phyloP scores from a whole-genome alignment of 2,797 vertebrate genomes.

The Artibeus jamaicensis region DNA sequence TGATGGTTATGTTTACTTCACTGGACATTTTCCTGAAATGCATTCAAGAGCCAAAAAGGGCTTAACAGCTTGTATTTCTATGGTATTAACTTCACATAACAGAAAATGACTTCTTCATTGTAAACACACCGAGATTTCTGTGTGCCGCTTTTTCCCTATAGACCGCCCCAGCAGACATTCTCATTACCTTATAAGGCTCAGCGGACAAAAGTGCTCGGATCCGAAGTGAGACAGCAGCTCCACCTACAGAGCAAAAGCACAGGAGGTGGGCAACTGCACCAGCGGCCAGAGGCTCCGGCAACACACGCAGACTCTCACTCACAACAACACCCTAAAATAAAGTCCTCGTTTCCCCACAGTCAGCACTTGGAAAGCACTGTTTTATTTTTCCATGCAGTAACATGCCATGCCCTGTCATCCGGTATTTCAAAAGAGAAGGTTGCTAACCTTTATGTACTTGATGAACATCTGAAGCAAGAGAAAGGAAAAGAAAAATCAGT shows the following conservation, averaged over 20 bases:
- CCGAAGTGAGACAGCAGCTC: slow-evolving; percentile 97
- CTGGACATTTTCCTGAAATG: slow-evolving; percentile 24
- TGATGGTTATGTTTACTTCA: background rate
- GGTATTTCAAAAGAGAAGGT: slow-evolving; percentile 85
- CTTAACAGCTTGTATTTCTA: background rate
- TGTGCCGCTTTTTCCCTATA: background rate
- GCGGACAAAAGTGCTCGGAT: slow-evolving; percentile 98
- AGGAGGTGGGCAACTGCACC: slow-evolving; percentile 58
- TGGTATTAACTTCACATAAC: background rate
- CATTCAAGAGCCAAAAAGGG: background rate
- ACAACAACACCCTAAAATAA: slow-evolving; percentile 55
- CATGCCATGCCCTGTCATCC: slow-evolving; percentile 81
- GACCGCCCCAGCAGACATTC: background rate
- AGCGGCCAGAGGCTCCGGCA: background rate
- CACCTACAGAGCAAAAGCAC: slow-evolving; percentile 85
- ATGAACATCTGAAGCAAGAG: slow-evolving; percentile 99
- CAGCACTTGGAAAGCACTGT: slow-evolving; percentile 63
- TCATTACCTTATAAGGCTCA: slow-evolving; percentile 96
- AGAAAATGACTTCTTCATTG: slow-evolving; percentile 44
- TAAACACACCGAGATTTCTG: background rate
- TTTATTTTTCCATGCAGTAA: slow-evolving; percentile 85
- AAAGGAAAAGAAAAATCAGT: slow-evolving; percentile 90
- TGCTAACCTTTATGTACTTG: slow-evolving; percentile 99
- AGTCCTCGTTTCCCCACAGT: slow-evolving; percentile 63
- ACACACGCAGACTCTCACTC: slow-evolving; percentile 5